Base-by-base conservation (phyloP, 2,113 vertebrate species). In the Phalacrocorax carbo region DNA sequence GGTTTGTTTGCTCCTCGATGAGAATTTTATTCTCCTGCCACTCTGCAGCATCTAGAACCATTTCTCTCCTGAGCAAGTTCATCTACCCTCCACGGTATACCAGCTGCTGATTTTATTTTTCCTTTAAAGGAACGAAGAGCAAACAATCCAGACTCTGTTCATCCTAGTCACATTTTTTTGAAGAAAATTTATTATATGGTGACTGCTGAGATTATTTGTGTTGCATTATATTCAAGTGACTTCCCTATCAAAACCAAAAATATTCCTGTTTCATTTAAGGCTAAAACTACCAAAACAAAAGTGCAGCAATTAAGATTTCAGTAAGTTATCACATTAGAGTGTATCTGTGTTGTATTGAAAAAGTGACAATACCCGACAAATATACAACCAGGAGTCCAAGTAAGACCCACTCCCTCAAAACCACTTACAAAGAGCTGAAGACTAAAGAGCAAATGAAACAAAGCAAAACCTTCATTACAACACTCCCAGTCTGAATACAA, bases 381-480 rank as follows among this genome's bases (percentile, higher is more conserved):
- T 13, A 32, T 27, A 42, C 0, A 13, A 58, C 32, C 42, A 84
- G 7, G 8, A 83, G 11, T 65, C 44, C 13, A 82, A 88, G 38
- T 34, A 73, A 86, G 36, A 12, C 23, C 13, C 5, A 21, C 9
- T 60, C 48, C n/a, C 38, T 84, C 51, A 82, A 92, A 91, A 64
- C 5, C 4, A 38, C 25, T 75, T 72, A 38, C 10, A 82, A 93
- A 86, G 17, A 71, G 10, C 22, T 89, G n/a, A 23, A 60, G 72
- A 94, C 88, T 16, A 70, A 92, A 88, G 51, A 91, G 19, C 27
- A 90, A 86, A 82, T 88, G 49, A 90, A 93, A 86, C 71, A 92
- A 73, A 86, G 12, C 8, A 75, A 91, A 94, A 64, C 15, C 55
- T 71, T 78, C 42, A 60, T 86, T 94, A 36, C 13, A 94, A 36